Evolutionary conservation across 2,113 vertebrate species (phyloP).

Genomic region (Microtus richardsoni): DNA sequence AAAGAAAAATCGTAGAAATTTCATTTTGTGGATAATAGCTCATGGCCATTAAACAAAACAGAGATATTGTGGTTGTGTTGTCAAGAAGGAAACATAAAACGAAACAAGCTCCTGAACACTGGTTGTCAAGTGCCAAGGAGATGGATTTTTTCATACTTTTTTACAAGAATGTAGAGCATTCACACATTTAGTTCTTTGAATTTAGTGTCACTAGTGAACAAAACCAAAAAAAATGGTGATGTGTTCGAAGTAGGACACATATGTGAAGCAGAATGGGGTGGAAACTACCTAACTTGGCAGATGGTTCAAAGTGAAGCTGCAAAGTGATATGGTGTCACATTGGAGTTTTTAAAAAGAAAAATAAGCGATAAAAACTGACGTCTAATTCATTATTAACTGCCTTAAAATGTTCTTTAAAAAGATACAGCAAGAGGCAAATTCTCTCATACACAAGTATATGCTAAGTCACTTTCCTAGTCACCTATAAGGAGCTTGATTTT

Average conservation of each 20-base stretch:
- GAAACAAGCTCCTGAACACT: constrained; percentile 33
- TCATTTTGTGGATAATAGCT: neutral
- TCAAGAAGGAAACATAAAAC: neutral
- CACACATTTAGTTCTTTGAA: constrained; percentile 71
- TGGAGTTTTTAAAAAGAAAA: constrained; percentile 17
- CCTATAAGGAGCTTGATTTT: neutral
- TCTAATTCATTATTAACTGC: constrained; percentile 77
- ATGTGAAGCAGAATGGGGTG: constrained; percentile 53
- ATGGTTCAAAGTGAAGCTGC: constrained; percentile 66
- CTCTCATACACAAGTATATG: constrained; percentile 4
- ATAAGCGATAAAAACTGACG: constrained; percentile 47
- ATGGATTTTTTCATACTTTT: constrained; percentile 60
- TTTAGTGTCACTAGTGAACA: constrained; percentile 62
- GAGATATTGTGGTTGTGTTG: constrained; percentile 10
- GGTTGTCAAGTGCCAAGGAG: constrained; percentile 52
- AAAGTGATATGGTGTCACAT: constrained; percentile 60
- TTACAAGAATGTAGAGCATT: constrained; percentile 60
- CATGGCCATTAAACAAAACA: constrained; percentile 10
- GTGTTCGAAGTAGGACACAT: constrained; percentile 75
- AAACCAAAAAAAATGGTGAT: constrained; percentile 56
- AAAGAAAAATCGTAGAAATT: neutral
- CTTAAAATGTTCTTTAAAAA: constrained; percentile 57
- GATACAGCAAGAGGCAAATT: constrained; percentile 62
- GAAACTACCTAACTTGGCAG: constrained; percentile 71
- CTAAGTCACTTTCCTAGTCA: constrained; percentile 36